Evolutionary conservation across 2,888 invertebrate species (phyloP).

Genomic region (Eilema griseolum): DNA sequence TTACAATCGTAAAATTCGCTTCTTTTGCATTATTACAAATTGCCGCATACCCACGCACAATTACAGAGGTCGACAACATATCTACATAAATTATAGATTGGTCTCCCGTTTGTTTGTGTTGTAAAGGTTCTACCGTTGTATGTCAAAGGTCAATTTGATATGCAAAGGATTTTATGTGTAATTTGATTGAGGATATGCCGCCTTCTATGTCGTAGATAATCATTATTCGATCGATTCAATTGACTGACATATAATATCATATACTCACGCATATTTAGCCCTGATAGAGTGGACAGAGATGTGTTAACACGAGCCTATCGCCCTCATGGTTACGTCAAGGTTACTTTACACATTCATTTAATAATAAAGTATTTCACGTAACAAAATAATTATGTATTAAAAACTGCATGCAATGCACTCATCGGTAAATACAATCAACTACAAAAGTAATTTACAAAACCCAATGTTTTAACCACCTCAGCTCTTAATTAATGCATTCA

Average conservation of each 20-base stretch:
- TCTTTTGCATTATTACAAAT: conserved; percentile 25
- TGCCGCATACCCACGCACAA: conserved; percentile 39
- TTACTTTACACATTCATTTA: neutral
- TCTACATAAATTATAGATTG: conserved; percentile 49
- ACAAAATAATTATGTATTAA: neutral
- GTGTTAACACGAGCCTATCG: neutral
- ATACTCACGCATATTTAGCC: neutral
- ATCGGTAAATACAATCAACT: neutral
- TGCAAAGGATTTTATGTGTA: neutral
- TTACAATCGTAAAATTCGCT: conserved; percentile 7
- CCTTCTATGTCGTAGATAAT: neutral
- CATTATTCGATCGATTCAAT: conserved; percentile 1
- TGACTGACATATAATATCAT: neutral
- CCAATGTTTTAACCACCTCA: neutral
- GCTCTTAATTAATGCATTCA: neutral
- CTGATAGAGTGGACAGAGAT: neutral
- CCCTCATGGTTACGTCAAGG: neutral
- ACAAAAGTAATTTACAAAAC: neutral
- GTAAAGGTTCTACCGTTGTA: conserved; percentile 17
- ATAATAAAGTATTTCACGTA: neutral
- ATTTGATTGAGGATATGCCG: neutral
- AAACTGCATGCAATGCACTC: conserved; percentile 11
- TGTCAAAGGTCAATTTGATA: conserved; percentile 31
- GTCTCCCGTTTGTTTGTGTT: conserved; percentile 58
- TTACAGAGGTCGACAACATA: conserved; percentile 48